A percentile compares a stretch with the other conserved stretches of the same genome.
These are phyloP conservation scores for Agrilus planipennis DNA, from an alignment of 1,140 invertebrate genomes.

Conservation along the genomic window DNA sequence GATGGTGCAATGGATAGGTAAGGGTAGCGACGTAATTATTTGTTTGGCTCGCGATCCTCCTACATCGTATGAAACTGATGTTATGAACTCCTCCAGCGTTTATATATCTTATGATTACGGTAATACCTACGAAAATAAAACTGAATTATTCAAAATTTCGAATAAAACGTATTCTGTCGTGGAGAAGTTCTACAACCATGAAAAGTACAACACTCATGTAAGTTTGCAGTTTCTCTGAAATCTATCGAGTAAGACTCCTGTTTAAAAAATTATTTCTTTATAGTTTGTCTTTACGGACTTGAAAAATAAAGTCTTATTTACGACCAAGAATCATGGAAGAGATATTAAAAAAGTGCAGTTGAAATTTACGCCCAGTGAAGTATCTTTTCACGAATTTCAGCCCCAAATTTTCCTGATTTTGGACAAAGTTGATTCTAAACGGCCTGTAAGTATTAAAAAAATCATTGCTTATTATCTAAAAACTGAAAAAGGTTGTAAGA, in stretches of 20 bases:
- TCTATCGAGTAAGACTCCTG: background rate
- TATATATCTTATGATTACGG: conserved; percentile 84
- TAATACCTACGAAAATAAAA: conserved; percentile 62
- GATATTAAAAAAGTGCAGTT: conserved; percentile 48
- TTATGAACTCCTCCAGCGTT: conserved; percentile 51
- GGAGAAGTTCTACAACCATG: conserved; percentile 76
- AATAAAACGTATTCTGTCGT: conserved; percentile 51
- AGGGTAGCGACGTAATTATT: conserved; percentile 72
- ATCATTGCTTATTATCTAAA: too few relatives aligned
- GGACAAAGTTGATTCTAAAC: conserved; percentile 56
- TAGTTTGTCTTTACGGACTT: conserved; percentile 80
- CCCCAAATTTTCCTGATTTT: conserved; percentile 48
- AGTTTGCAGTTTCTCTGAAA: conserved; percentile 38
- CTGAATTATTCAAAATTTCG: conserved; percentile 48
- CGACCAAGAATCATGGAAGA: conserved; percentile 59
- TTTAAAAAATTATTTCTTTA: conserved; percentile 17
- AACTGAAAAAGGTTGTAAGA: too few relatives aligned
- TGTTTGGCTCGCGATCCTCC: conserved; percentile 65
- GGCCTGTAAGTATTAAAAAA: conserved; percentile 47
- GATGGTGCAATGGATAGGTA: conserved; percentile 83
- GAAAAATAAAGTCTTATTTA: conserved; percentile 62
- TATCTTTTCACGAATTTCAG: conserved; percentile 59
- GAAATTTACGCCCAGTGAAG: conserved; percentile 61
- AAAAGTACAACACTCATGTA: conserved; percentile 61
- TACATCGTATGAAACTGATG: conserved; percentile 30